Base-by-base conservation (phyloP, 2,113 vertebrate genomes). In the Zosterops japonicus region DNA sequence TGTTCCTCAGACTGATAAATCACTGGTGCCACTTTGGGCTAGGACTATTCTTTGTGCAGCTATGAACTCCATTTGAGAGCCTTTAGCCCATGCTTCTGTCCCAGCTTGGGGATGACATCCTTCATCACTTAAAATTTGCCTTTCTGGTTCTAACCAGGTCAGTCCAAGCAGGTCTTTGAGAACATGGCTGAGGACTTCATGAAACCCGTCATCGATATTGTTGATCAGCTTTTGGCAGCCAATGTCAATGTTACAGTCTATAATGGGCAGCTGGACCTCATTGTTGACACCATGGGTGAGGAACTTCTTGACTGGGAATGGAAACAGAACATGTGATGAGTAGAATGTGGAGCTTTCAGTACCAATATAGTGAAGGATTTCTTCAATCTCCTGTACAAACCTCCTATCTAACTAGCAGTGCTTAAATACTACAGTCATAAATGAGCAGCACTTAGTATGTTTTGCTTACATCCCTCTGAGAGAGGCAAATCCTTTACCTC, bases 241-340 rank as follows among this genome's bases (percentile, higher is more conserved):
- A 98, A 98, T 2, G 94, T 99, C 93, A 99, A 97, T 3, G 99
- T 99, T 75, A 99, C 98, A 0, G 95, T 99, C 78, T 99, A 99
- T 83, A 99, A 99, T 0, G 99, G 99, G 25, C 99, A 99, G 96
- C 98, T 99, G 69, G 99, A 99, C 95, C 99, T 99, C 87, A 99
- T 99, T 5, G 99, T 99, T 97, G 99, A 99, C 97, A 99, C 99
- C 31, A 98, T 99, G 87, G 99, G 99, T 99, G 98, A 96, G 95
- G 36, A 41, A 59, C 9, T 76, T 85, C 31, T 41, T 77, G 42
- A 4, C 14, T 69, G 23, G 11, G 14, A 8, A 7, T 76, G 61
- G 44, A 44, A 84, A 25, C 68, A 78, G 59, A 79, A 49, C 20
- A 35, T 0, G 1, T 35, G 15, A 72, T 9, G 4, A 87, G 21